phyloP scores from a whole-genome alignment of 2,888 invertebrate genomes.

The Sycophila texana region DNA sequence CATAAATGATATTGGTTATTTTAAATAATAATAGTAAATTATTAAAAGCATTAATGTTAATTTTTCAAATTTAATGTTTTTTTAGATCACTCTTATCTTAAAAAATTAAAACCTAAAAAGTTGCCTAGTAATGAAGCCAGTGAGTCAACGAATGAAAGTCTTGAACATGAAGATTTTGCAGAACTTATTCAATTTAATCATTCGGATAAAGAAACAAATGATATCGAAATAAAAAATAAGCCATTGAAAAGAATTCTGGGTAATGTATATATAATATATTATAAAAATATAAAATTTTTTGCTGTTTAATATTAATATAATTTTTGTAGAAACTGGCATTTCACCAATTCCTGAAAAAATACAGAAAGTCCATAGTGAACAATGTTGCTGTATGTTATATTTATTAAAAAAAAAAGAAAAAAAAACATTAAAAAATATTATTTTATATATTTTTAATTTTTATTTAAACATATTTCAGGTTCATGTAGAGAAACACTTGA shows the following conservation, averaged over 20 bases:
- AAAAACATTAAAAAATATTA: neutral
- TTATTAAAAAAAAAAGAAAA: neutral
- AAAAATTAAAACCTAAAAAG: too few relatives aligned
- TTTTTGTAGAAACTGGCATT: slow-evolving; percentile 9
- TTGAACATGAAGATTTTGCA: neutral
- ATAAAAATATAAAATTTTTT: neutral
- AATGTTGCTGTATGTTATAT: slow-evolving; percentile 41
- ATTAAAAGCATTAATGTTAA: too few relatives aligned
- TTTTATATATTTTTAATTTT: neutral
- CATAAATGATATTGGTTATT: neutral
- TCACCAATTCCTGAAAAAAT: neutral
- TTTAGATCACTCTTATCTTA: neutral
- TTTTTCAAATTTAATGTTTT: neutral
- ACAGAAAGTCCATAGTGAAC: slow-evolving; percentile 25
- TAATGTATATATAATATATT: neutral
- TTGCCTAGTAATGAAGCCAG: too few relatives aligned
- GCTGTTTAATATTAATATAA: neutral
- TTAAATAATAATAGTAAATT: neutral
- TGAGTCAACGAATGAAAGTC: too few relatives aligned
- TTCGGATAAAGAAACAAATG: neutral
- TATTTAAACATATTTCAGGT: slow-evolving; percentile 19
- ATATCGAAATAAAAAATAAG: neutral
- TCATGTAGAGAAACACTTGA: slow-evolving; percentile 40
- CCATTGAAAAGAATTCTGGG: neutral
- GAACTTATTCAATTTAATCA: neutral